Conservation (phyloP, 2,888 invertebrate species). For the Blastobasis lacticolella region DNA sequence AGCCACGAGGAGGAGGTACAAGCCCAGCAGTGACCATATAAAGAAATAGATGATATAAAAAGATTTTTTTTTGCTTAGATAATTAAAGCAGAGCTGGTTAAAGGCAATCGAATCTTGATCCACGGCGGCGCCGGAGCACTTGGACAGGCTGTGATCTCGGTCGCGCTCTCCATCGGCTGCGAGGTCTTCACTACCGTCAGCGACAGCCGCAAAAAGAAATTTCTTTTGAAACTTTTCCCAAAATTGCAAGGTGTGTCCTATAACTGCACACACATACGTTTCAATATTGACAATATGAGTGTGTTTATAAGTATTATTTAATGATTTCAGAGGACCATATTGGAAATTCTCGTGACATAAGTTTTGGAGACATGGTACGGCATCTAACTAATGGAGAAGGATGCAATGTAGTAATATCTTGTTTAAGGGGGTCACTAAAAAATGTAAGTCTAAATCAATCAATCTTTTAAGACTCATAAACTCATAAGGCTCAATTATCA, state of each 20-base stretch:
- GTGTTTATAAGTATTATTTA: neutral
- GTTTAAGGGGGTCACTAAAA: slow-evolving; percentile 29
- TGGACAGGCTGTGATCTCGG: slow-evolving; percentile 15
- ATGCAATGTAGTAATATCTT: slow-evolving; percentile 28
- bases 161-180: slow-evolving; percentile 7
- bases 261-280: neutral
- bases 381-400: slow-evolving; percentile 20
- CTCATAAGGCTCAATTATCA: neutral
- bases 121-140: slow-evolving; percentile 14
- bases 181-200: slow-evolving; percentile 14
- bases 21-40: no score
- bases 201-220: slow-evolving; percentile 9
- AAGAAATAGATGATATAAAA: no score
- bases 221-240: slow-evolving; percentile 11
- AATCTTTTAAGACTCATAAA: no score
- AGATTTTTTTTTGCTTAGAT: neutral
- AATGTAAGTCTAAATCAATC: slow-evolving; percentile 26
- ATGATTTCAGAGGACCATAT: slow-evolving; percentile 35
- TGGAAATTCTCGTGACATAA: slow-evolving; percentile 38
- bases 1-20: no score
- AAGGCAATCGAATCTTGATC: slow-evolving; percentile 5
- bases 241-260: slow-evolving; percentile 5
- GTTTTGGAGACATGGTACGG: slow-evolving; percentile 38
- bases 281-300: neutral
- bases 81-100: neutral